Conservation (phyloP, 1,140 invertebrate species). For the Trichogramma pretiosum region DNA sequence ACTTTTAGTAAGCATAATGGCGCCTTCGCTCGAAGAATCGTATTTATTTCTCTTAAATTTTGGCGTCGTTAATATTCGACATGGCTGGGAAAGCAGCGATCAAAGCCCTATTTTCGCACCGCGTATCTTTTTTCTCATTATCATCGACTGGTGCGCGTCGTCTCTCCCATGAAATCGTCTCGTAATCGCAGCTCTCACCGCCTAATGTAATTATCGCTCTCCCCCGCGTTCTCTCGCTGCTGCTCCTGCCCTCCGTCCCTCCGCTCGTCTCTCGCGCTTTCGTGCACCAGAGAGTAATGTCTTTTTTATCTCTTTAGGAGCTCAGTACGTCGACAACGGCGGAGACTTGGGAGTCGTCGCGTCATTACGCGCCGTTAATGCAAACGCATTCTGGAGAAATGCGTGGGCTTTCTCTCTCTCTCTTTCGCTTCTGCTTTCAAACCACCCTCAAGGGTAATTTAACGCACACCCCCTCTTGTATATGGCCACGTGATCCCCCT, state of each 20-base stretch:
- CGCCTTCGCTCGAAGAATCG: no score
- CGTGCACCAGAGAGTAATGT: slow-evolving; percentile 34
- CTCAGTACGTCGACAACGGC: background rate
- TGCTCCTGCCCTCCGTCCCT: no score
- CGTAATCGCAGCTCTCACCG: slow-evolving; percentile 9
- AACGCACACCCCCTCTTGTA: background rate
- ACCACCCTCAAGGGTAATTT: no score
- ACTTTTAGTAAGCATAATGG: no score
- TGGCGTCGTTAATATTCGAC: no score
- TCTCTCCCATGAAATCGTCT: background rate
- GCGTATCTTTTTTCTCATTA: background rate
- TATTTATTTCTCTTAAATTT: no score
- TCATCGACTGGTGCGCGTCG: background rate
- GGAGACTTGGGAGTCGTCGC: no score
- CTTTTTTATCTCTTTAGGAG: slow-evolving; percentile 32
- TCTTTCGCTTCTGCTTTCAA: no score
- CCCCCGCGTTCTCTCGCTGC: no score
- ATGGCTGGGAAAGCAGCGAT: no score
- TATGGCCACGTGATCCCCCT: slow-evolving; percentile 1
- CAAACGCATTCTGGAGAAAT: slow-evolving; percentile 7
- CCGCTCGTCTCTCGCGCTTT: no score
- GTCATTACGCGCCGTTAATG: slow-evolving; percentile 28
- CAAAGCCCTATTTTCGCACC: background rate
- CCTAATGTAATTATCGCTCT: slow-evolving; percentile 26
- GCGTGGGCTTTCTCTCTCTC: background rate